Evolutionary conservation across 1,140 invertebrate species (phyloP).

Genomic region (Ylistrum balloti): DNA sequence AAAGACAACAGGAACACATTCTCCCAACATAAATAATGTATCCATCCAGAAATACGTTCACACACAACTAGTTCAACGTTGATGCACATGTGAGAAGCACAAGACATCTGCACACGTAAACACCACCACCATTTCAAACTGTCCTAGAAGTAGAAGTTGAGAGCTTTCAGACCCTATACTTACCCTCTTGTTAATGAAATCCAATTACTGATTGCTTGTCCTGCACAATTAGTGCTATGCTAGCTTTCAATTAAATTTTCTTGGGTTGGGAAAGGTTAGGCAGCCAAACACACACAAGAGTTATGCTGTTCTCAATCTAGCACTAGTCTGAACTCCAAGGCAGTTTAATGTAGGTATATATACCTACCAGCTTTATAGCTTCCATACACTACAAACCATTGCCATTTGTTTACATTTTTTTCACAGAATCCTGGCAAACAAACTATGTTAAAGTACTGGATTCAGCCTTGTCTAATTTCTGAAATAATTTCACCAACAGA

Average conservation of each 20-base stretch:
- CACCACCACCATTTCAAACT: not conserved
- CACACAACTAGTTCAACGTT: not conserved
- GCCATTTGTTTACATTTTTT: slow-evolving; percentile 23
- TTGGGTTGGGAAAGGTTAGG: slow-evolving; percentile 11
- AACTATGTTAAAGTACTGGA: not conserved
- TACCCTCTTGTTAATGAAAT: not conserved
- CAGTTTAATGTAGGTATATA: not conserved
- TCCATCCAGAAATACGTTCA: not conserved
- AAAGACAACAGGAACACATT: no score
- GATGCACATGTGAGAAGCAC: not conserved
- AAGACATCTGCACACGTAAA: not conserved
- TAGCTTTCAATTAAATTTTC: slow-evolving; percentile 29
- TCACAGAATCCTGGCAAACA: not conserved
- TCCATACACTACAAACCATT: not conserved
- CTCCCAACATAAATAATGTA: no score
- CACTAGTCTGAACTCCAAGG: not conserved
- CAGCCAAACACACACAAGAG: not conserved
- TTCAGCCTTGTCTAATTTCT: not conserved
- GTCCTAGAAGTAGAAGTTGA: not conserved
- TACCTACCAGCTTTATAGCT: not conserved
- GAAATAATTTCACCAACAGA: not conserved
- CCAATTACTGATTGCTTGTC: not conserved
- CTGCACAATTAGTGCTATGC: not conserved
- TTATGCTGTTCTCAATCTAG: not conserved
- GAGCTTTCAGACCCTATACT: not conserved